Conservation (phyloP, 2,113 vertebrate genomes). For the Cyphomyrus discorhynchus region DNA sequence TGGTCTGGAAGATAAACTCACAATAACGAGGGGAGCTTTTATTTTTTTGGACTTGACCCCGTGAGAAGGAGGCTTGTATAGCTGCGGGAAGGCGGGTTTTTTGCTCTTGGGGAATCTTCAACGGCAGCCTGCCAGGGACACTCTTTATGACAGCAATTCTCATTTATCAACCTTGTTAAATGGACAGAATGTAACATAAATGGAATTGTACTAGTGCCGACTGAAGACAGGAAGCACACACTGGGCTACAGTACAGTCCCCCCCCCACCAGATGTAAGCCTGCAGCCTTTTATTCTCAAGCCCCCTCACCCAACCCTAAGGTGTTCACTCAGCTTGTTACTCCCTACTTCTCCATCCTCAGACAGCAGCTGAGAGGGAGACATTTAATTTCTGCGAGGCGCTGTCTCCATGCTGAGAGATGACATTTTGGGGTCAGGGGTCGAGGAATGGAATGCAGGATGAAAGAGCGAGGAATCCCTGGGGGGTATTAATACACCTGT, state of each 20-base stretch:
- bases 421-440: not conserved
- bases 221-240: not conserved
- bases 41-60: not conserved
- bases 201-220: not conserved
- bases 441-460: not conserved
- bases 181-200: not conserved
- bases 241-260: not conserved
- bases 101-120: not conserved
- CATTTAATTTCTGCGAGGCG: not conserved
- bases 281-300: not conserved
- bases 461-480: not conserved
- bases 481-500: not conserved
- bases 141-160: not conserved
- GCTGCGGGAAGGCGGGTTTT: not conserved
- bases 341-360: not conserved
- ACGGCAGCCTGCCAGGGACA: not conserved
- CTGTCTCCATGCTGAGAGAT: not conserved
- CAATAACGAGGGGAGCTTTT: not conserved
- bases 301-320: not conserved
- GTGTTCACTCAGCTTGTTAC: not conserved
- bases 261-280: not conserved
- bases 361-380: not conserved
- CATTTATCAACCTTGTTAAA: not conserved
- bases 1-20: slow-evolving; percentile 3
- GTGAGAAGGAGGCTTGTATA: not conserved